Conservation (phyloP, 2,797 vertebrate species). For the Sebastes taczanowskii region DNA sequence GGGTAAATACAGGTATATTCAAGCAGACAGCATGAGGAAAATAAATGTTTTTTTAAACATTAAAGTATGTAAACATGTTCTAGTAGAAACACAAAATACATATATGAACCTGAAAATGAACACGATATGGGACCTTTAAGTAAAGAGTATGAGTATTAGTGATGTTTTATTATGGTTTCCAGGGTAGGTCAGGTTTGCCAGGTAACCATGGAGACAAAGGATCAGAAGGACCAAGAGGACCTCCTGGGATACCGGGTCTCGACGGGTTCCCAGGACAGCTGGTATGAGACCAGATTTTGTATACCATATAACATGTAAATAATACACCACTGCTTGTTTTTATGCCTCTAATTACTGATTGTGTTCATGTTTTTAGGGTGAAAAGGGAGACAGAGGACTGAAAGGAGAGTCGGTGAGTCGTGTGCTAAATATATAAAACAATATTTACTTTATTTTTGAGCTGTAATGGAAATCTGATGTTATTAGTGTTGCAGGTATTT, state of each 20-base stretch:
- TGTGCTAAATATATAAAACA: background rate
- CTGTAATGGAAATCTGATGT: no score
- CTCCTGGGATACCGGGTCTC: slow-evolving; percentile 84
- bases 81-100: no score
- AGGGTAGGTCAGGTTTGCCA: slow-evolving; percentile 84
- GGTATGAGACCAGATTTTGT: slow-evolving; percentile 66
- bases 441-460: background rate
- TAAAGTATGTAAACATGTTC: no score
- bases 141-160: background rate
- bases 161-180: background rate
- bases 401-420: slow-evolving; percentile 76
- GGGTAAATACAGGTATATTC: no score
- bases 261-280: slow-evolving; percentile 84
- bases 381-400: slow-evolving; percentile 72
- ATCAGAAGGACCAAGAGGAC: slow-evolving; percentile 74
- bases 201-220: slow-evolving; percentile 86
- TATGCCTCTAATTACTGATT: background rate
- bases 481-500: background rate
- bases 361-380: slow-evolving; percentile 63
- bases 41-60: no score
- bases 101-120: fast-evolving
- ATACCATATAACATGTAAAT: no score
- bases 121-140: no score
- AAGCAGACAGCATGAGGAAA: no score
- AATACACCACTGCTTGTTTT: background rate